Base-by-base conservation (phyloP, 2,888 invertebrate genomes). In the Apodemia hepburni region DNA sequence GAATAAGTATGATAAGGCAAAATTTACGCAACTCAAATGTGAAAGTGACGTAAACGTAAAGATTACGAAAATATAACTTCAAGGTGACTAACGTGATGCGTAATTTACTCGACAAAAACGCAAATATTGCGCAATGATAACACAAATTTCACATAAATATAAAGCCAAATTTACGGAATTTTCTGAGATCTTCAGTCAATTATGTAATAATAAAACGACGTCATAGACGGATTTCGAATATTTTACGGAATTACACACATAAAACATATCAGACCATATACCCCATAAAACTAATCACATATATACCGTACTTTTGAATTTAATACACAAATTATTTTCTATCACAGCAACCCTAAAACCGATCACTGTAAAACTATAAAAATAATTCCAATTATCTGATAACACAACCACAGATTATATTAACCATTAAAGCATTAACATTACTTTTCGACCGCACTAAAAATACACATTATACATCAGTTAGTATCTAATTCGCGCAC, bases 371-470 rank as follows among this genome's bases (percentile, higher is more conserved):
- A 62, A 62, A 62, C 58, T 62, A 62, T 47, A 62, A 54, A 62
- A 62, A 61, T 58, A 61, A 62, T 58, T 47, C 62, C 54, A 54
- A 54, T 54, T 47, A 58, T 47, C 22, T 58, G 35, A 58, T 58
- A 62, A 62, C 62, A 62, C 62, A 62, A 62, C 62, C 62, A 62
- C 61, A 38, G 61, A 47, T 49, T 47, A 62, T 61, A 58, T 61
- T 58, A n/a, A 61, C 33, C 47, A 58, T 47, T 58, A 22, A 62
- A 62, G 62, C 62, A 35, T 61, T 54, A 61, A 51, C 47, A 38
- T 54, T 54, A 61, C 35, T 45, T 58, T 61, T 58, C 27, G 54
- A 33, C 45, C 57, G 45, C 45, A 61, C 29, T 45, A 58, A 42
- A 49, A 49, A 58, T 47, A 58, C 62, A 62, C 58, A 60, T 42